Evolutionary conservation across 2,888 invertebrate genomes (phyloP).

Genomic region (Orchesella flavescens): DNA sequence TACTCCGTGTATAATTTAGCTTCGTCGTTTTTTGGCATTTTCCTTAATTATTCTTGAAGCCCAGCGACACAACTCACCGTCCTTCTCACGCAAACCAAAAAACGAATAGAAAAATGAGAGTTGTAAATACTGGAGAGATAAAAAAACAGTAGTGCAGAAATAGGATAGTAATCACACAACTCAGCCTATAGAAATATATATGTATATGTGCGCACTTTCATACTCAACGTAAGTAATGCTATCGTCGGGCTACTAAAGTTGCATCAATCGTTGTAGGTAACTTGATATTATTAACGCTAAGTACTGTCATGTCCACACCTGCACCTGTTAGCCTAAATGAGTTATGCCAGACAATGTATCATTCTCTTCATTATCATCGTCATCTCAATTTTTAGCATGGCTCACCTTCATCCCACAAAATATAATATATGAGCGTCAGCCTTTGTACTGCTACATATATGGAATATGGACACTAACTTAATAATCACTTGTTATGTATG

Average conservation of each 20-base stretch:
- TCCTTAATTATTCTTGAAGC: constrained; percentile 60
- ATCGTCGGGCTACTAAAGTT: too few species aligned
- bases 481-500: constrained; percentile 3
- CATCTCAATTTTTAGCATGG: constrained; percentile 22
- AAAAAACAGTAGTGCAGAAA: neutral
- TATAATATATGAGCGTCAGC: neutral
- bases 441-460: neutral
- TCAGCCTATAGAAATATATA: too few species aligned
- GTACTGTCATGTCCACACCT: constrained; percentile 66
- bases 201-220: too few species aligned
- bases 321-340: constrained; percentile 65
- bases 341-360: constrained; percentile 63
- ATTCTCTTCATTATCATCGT: constrained; percentile 60
- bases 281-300: constrained; percentile 45
- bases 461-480: neutral
- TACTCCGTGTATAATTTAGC: constrained; percentile 18
- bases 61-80: constrained; percentile 13
- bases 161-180: neutral
- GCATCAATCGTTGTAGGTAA: neutral
- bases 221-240: too few species aligned
- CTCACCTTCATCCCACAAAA: neutral
- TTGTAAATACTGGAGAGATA: constrained; percentile 1
- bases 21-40: constrained; percentile 48
- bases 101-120: neutral
- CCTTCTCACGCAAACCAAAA: constrained; percentile 42